Evolutionary conservation across 2,797 vertebrate genomes (phyloP), one percentile per base, ranked within the genome.

Genomic region (Gymnodraco acuticeps): DNA sequence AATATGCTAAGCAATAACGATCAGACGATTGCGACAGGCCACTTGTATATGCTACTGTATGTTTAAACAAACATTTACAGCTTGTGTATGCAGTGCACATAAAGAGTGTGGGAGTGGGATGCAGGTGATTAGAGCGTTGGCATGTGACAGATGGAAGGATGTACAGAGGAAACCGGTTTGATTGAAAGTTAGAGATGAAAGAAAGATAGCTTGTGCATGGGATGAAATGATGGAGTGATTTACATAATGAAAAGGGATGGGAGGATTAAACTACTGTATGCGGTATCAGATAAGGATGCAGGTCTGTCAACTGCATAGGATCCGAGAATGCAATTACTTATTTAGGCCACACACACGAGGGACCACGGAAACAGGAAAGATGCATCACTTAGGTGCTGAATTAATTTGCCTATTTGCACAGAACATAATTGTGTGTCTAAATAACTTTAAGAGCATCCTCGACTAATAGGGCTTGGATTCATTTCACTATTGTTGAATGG

Each of bases 331-430:
- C 62, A 75, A 74, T 85, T 80, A 82, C 42, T 63, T 86, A 84
- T 88, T 86, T 84, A 78, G 81, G 81, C 84, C 83, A 88, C 71
- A 75, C 77, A 70, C 72, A 78, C 62, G 42, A 33, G 76, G 62
- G 65, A 80, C 2, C 10, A 52, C 41, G 65, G 47, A 11, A 75
- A 61, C 43, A 53, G 75, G 17, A 78, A 79, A 84, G 47, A 65
- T 17, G 1, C 59, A 65, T 72, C 47, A 74, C 82, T 80, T 85
- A 71, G 50, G 15, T 74, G 60, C 66, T 64, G 66, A 70, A 84
- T 83, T 70, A 61, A 53, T 83, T 75, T 70, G 15, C 55, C 66
- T 86, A 59, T 73, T 61, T 81, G 64, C 80, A 67, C 45, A 56
- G 58, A 81, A 61, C n/a, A 68, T 27, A 68, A 59, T 84, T 86